Evolutionary conservation across 1,140 invertebrate genomes (phyloP).

Genomic region (Diabrotica undecimpunctata): DNA sequence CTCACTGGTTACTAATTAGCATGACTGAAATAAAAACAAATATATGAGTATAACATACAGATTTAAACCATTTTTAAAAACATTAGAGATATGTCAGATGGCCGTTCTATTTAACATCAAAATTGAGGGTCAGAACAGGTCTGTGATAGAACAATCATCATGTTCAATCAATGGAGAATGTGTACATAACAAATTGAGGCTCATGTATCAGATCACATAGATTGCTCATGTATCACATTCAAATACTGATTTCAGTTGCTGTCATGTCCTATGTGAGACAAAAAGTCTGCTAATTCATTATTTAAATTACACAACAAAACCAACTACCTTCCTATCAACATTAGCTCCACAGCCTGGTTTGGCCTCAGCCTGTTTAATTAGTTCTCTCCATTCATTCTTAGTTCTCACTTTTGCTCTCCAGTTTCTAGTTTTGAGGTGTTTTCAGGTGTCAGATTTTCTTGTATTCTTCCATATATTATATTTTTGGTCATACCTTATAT

Average conservation of each 20-base stretch:
- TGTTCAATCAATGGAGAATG: neutral
- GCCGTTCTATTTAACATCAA: slow-evolving; percentile 27
- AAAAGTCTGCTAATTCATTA: neutral
- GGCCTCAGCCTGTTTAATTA: too few relatives aligned
- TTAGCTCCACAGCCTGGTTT: neutral
- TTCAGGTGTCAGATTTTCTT: too few relatives aligned
- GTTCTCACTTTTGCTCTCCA: too few relatives aligned
- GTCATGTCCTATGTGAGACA: too few relatives aligned
- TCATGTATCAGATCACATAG: too few relatives aligned
- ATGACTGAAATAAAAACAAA: slow-evolving; percentile 5
- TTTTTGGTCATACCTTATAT: too few relatives aligned
- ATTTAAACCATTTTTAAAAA: neutral
- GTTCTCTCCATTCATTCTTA: neutral
- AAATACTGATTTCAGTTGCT: too few relatives aligned
- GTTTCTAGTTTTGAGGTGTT: neutral
- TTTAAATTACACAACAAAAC: too few relatives aligned
- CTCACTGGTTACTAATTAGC: too few relatives aligned
- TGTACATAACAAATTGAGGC: slow-evolving; percentile 5
- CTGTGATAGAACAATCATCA: slow-evolving; percentile 36
- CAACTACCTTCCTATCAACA: too few relatives aligned
- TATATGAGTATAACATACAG: neutral
- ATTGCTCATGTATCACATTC: too few relatives aligned
- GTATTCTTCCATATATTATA: too few relatives aligned
- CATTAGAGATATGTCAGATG: slow-evolving; percentile 21
- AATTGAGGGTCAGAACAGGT: slow-evolving; percentile 26